Base-by-base conservation (phyloP, 2,888 invertebrate species). In the Cylindroiulus punctatus region DNA sequence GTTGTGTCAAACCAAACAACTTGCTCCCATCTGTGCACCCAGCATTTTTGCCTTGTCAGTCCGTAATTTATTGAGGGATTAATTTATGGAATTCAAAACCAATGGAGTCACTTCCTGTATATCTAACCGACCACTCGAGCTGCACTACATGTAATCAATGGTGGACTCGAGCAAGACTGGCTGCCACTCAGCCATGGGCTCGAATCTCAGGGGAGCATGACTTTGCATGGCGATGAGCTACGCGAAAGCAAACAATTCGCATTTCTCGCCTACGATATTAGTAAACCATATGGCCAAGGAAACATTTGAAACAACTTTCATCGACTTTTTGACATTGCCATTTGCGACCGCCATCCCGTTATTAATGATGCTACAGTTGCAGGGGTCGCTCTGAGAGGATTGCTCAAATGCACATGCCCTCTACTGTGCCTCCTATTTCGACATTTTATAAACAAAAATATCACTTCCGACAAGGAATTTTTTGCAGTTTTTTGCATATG, bases 1-100 rank as follows among this genome's bases (percentile, higher is more conserved):
- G 84, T 84, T 84, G 84, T 84, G 84, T 84, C 84, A 84, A 84
- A 52, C 52, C 52, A 84, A 84, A 52, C 84, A 84, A 84, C 84
- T n/a, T 84, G 52, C 30, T 84, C 52, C 84, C 84, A 47, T 52
- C 42, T 84, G 84, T 30, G 84, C 76, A 3, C 5, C 5, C 52
- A 52, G 84, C 14, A n/a, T 81, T 81, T 81, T 36, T 22, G 84
- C 30, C 12, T 84, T 84, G 84, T 84, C 84, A 84, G 44, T 84
- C 47, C 44, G 52, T 84, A 84, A 84, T 84, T 84, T 84, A 84
- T 84, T 52, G 52, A 84, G 84, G 84, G 84, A 84, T 84, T 52
- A 84, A 84, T 84, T 84, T 84, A 84, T 84, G 47, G 76, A 26
- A 76, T 30, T 76, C 8, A 14, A 12, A 76, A 76, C 76, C 10